Evolutionary conservation across 2,888 invertebrate genomes (phyloP).

Genomic region (Carterocephalus palaemon): DNA sequence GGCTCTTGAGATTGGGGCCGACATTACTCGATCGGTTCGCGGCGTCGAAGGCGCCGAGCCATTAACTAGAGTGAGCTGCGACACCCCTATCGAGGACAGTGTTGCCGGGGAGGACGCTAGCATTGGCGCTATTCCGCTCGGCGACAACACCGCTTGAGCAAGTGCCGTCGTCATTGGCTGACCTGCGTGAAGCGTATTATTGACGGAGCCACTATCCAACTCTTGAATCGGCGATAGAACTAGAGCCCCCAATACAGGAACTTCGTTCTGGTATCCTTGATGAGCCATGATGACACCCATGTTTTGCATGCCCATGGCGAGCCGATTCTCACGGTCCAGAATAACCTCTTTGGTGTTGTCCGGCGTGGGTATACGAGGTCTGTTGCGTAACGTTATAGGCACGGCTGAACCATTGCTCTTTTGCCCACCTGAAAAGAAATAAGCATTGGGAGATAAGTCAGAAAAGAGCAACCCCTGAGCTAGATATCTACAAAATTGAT

Average conservation of each 20-base stretch:
- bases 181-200: conserved; percentile 85
- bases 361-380: conserved; percentile 93
- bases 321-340: conserved; percentile 84
- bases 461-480: too few species aligned
- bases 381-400: conserved; percentile 84
- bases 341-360: conserved; percentile 90
- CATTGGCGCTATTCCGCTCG: conserved; percentile 69
- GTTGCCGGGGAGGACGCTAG: conserved; percentile 73
- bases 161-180: conserved; percentile 87
- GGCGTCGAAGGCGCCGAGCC: conserved; percentile 74
- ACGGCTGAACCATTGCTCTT: conserved; percentile 84
- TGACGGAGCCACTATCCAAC: conserved; percentile 86
- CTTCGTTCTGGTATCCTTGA: conserved; percentile 81
- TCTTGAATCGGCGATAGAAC: conserved; percentile 91
- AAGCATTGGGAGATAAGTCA: background rate
- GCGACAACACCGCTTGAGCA: conserved; percentile 87
- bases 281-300: conserved; percentile 86
- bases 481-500: too few species aligned
- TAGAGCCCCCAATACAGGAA: conserved; percentile 86
- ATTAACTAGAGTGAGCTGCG: conserved; percentile 76
- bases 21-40: conserved; percentile 46
- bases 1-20: conserved; percentile 38
- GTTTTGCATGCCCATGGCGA: conserved; percentile 75
- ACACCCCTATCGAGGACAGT: conserved; percentile 79
- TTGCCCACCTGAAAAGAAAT: conserved; percentile 74